A percentile compares a stretch with the other conserved stretches of the same genome.
Evolutionary conservation across 2,888 invertebrate genomes (phyloP).

Genomic region (Patella ulyssiponensis): DNA sequence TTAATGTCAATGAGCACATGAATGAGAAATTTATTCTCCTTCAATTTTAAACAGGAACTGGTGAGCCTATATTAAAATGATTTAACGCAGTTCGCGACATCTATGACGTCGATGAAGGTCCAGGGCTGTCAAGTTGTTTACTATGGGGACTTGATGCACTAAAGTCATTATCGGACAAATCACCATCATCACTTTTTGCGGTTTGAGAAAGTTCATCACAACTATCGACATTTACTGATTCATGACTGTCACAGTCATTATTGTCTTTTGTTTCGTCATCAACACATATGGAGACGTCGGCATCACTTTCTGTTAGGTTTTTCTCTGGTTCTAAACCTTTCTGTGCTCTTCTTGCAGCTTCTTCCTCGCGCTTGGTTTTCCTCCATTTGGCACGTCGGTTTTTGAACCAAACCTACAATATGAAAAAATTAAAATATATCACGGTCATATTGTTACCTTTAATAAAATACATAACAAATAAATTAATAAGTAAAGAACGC

Average conservation of each 20-base stretch:
- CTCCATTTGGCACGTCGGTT: slow-evolving; percentile 96
- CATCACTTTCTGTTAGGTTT: slow-evolving; percentile 19
- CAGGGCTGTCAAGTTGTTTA: background rate
- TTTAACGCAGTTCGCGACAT: background rate
- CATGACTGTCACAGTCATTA: slow-evolving; percentile 4
- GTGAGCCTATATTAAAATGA: too few species aligned
- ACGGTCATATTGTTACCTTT: too few species aligned
- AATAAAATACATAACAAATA: too few species aligned
- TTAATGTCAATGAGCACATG: too few species aligned
- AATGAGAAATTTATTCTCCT: too few species aligned
- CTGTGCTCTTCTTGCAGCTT: slow-evolving; percentile 48
- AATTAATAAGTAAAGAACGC: too few species aligned
- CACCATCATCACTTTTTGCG: background rate
- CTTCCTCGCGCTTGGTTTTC: slow-evolving; percentile 87
- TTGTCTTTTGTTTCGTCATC: slow-evolving; percentile 17
- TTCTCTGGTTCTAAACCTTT: slow-evolving; percentile 14
- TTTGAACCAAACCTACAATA: slow-evolving; percentile 94
- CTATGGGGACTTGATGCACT: background rate
- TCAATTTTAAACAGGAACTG: too few species aligned
- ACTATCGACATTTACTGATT: slow-evolving; percentile 5
- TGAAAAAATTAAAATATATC: background rate
- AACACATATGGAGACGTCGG: slow-evolving; percentile 22
- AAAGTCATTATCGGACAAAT: background rate
- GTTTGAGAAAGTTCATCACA: slow-evolving; percentile 9
- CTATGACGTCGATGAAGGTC: background rate